phyloP scores from a whole-genome alignment of 2,797 vertebrate species.

The Coreius guichenoti region DNA sequence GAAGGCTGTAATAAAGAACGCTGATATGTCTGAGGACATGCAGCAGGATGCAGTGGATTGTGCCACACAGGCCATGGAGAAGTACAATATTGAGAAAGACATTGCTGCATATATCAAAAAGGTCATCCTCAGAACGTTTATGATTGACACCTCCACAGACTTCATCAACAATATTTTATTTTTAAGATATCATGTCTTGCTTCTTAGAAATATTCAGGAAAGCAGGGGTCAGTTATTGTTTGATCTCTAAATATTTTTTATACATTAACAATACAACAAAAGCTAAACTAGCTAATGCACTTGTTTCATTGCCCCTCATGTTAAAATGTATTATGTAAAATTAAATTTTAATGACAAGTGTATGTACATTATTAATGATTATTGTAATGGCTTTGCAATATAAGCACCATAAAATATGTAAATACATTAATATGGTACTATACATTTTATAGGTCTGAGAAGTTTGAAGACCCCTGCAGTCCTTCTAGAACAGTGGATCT shows the following conservation, averaged over 20 bases:
- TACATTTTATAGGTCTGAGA: not conserved
- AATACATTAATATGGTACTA: not conserved
- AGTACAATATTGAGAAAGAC: conserved; percentile 99
- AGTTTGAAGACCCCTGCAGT: not conserved
- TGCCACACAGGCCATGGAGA: conserved; percentile 98
- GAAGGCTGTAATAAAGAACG: conserved; percentile 99
- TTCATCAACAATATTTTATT: not conserved
- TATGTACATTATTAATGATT: not conserved
- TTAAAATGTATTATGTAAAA: not conserved
- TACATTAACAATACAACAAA: not conserved
- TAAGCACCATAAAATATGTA: not conserved
- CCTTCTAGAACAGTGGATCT: not conserved
- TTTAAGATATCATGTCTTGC: not conserved
- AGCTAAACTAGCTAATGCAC: not conserved
- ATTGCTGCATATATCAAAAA: conserved; percentile 98
- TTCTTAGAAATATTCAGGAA: not conserved
- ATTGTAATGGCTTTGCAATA: not conserved
- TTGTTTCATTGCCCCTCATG: not conserved
- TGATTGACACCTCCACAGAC: not conserved
- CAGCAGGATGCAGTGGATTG: conserved; percentile 98
- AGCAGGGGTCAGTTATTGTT: not conserved
- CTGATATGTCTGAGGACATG: conserved; percentile 99
- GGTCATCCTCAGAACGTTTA: conserved; percentile 70
- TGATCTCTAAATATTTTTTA: not conserved
- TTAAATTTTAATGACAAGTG: not conserved